Percentiles rank a stretch among this genome's conserved stretches.
Conservation (phyloP, 2,888 invertebrate species). For the Torymus auratus region DNA sequence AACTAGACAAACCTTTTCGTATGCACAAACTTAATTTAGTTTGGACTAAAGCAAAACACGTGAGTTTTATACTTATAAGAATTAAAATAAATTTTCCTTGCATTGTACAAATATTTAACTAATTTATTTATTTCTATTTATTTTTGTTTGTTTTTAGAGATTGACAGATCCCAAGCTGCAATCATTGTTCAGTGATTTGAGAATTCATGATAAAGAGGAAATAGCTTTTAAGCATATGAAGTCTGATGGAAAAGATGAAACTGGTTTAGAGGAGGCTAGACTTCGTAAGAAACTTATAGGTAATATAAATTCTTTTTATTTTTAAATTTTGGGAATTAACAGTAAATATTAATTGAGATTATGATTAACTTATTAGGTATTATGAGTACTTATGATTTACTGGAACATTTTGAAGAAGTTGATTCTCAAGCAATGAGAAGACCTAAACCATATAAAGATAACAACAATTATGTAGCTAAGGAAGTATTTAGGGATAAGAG, state of each 20-base stretch:
- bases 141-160: conserved; percentile 81
- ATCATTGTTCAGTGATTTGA: conserved; percentile 91
- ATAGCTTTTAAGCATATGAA: conserved; percentile 88
- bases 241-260: conserved; percentile 90
- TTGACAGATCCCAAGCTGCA: conserved; percentile 90
- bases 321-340: conserved; percentile 24
- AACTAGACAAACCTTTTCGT: conserved; percentile 89
- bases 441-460: conserved; percentile 78
- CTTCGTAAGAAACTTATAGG: conserved; percentile 87
- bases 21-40: conserved; percentile 93
- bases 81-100: conserved; percentile 23
- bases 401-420: conserved; percentile 88
- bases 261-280: conserved; percentile 89
- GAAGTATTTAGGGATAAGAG: conserved; percentile 93
- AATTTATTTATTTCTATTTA: neutral
- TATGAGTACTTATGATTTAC: conserved; percentile 87
- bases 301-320: conserved; percentile 63
- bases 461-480: conserved; percentile 78
- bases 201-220: conserved; percentile 95
- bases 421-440: conserved; percentile 80
- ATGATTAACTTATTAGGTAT: conserved; percentile 76
- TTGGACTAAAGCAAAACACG: conserved; percentile 93
- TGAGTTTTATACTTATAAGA: conserved; percentile 77
- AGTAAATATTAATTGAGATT: neutral
- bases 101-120: too few relatives aligned